A percentile compares a stretch with the other conserved stretches of the same genome.
Evolutionary conservation across 2,797 vertebrate species (phyloP).

Genomic region (Molossus molossus): DNA sequence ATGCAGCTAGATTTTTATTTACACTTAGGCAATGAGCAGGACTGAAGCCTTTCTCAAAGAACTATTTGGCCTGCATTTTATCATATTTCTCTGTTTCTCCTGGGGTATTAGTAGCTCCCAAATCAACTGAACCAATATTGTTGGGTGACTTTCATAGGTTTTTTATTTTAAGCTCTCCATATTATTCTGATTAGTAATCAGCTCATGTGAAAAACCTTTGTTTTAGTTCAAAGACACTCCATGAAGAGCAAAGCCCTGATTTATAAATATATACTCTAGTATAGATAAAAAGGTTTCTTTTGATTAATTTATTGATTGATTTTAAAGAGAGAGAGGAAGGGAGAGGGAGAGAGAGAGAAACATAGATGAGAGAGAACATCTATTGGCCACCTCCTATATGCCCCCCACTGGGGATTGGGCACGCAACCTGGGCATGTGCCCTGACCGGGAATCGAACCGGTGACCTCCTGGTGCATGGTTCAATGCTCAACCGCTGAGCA

Average conservation of each 20-base stretch:
- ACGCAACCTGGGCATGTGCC: too few relatives aligned
- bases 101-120: background rate
- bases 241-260: background rate
- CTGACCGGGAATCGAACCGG: too few relatives aligned
- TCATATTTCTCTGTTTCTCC: background rate
- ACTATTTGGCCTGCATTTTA: background rate
- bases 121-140: background rate
- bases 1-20: background rate
- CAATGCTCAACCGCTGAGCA: too few relatives aligned
- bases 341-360: too few relatives aligned
- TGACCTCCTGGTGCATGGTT: too few relatives aligned
- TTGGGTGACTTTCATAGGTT: background rate
- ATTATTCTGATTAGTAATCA: background rate
- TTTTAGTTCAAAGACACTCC: background rate
- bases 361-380: too few relatives aligned
- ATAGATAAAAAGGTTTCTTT: background rate
- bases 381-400: too few relatives aligned
- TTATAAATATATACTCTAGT: background rate
- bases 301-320: background rate
- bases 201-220: background rate
- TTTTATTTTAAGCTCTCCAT: background rate
- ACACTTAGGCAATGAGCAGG: background rate
- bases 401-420: too few relatives aligned
- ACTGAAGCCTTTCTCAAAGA: background rate
- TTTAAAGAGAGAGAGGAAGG: too few relatives aligned